Percentiles rank a stretch among this genome's conserved stretches.
These are phyloP conservation scores for Tiliacea citrago DNA, from an alignment of 2,888 invertebrate genomes.

Conservation along the genomic window DNA sequence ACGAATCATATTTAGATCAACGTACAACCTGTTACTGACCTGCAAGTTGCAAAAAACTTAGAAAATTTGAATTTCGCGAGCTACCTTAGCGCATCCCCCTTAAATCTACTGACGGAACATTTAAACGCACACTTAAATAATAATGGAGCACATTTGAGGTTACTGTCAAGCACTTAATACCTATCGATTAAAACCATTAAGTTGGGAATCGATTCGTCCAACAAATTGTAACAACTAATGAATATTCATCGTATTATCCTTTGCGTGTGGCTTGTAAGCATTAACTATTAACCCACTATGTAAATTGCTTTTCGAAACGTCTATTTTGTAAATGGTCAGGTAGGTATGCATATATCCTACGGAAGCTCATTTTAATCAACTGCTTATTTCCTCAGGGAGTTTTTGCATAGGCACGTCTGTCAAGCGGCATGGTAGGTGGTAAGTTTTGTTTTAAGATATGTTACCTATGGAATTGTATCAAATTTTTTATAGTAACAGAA, in stretches of 20 bases:
- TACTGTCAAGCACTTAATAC: slow-evolving; percentile 53
- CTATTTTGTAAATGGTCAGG: slow-evolving; percentile 38
- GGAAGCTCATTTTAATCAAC: slow-evolving; percentile 23
- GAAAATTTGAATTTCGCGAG: too few relatives aligned
- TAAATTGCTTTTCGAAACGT: slow-evolving; percentile 60
- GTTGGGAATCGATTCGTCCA: slow-evolving; percentile 27
- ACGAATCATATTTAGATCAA: too few relatives aligned
- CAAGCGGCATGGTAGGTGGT: neutral
- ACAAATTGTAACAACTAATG: slow-evolving; percentile 50
- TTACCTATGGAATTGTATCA: too few relatives aligned
- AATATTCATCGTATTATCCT: slow-evolving; percentile 63
- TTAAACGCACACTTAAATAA: slow-evolving; percentile 22
- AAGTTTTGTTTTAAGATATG: too few relatives aligned
- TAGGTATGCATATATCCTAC: slow-evolving; percentile 21
- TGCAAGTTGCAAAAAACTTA: too few relatives aligned
- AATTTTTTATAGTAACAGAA: too few relatives aligned
- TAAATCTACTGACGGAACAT: slow-evolving; percentile 28
- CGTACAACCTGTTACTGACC: too few relatives aligned
- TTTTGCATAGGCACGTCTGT: neutral
- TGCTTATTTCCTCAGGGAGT: neutral
- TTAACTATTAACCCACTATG: slow-evolving; percentile 67
- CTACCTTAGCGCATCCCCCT: too few relatives aligned
- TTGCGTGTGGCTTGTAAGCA: slow-evolving; percentile 60
- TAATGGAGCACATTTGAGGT: slow-evolving; percentile 40
- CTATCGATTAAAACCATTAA: slow-evolving; percentile 52